phyloP scores from a whole-genome alignment of 2,888 invertebrate species.

The Nephrotoma appendiculata region DNA sequence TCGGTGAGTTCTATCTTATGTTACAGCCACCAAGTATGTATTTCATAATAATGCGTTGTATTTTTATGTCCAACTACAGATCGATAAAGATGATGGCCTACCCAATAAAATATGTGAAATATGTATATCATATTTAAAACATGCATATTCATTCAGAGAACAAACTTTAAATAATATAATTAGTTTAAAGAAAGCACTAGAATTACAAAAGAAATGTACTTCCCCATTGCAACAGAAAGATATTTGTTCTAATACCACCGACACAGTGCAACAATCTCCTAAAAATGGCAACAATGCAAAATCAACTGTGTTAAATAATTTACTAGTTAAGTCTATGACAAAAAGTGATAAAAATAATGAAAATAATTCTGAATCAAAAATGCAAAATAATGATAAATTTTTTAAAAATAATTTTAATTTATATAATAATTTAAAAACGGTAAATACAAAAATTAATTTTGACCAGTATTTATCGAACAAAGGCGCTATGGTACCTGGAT shows the following conservation, averaged over 20 bases:
- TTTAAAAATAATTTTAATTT: conserved; percentile 1
- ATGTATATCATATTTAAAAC: conserved; percentile 31
- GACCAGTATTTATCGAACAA: conserved; percentile 14
- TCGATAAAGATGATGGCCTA: conserved; percentile 25
- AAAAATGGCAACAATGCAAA: background rate
- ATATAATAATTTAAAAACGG: background rate
- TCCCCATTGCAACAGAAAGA: background rate
- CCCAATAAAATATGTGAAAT: conserved; percentile 28
- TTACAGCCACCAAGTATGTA: background rate
- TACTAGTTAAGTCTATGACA: background rate
- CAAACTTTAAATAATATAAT: conserved; percentile 26
- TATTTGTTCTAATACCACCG: background rate
- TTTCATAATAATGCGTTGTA: background rate
- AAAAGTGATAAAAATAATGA: background rate
- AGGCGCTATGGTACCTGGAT: background rate
- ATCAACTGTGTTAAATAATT: background rate
- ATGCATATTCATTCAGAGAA: conserved; percentile 29
- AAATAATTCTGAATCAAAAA: background rate
- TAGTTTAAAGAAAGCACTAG: conserved; percentile 19
- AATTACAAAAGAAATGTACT: background rate
- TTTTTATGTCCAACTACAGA: conserved; percentile 15
- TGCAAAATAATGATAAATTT: background rate
- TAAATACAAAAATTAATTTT: conserved; percentile 10
- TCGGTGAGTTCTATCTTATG: conserved; percentile 17
- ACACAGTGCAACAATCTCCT: background rate